These are phyloP conservation scores for Styela clava DNA, from an alignment of 23 tunicate genomes.

Conservation along the genomic window DNA sequence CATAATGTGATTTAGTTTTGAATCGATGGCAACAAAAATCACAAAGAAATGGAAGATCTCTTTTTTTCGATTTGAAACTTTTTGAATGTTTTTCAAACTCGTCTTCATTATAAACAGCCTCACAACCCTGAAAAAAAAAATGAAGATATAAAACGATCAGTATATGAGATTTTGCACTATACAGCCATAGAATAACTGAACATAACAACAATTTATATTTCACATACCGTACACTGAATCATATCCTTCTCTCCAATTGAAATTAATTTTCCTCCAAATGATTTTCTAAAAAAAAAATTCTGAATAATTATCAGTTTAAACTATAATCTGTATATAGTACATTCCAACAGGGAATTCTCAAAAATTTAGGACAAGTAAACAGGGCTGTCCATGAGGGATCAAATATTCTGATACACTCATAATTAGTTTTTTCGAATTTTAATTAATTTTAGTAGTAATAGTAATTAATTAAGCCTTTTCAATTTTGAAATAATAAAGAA, in stretches of 20 bases:
- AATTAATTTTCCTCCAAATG: background rate
- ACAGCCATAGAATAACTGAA: background rate
- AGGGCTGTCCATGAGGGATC: too few relatives aligned
- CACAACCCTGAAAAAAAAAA: constrained; percentile 26
- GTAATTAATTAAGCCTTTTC: too few relatives aligned
- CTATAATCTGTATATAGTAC: too few relatives aligned
- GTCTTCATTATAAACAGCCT: background rate
- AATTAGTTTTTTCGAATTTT: too few relatives aligned
- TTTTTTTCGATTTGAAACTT: background rate
- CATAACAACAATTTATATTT: background rate
- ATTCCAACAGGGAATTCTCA: too few relatives aligned
- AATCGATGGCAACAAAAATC: constrained; percentile 20
- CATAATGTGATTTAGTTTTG: background rate
- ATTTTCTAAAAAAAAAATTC: background rate
- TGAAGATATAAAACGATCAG: background rate
- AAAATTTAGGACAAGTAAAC: too few relatives aligned
- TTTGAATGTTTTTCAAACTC: constrained; percentile 10
- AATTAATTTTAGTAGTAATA: too few relatives aligned
- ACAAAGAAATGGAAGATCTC: constrained; percentile 11
- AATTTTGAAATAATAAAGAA: too few relatives aligned
- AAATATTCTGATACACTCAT: too few relatives aligned
- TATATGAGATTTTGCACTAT: background rate
- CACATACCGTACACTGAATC: constrained; percentile 12
- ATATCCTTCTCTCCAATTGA: background rate
- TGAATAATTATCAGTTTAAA: too few relatives aligned